These are phyloP conservation scores for Poeciliopsis infans DNA, from an alignment of 2,797 vertebrate genomes.

Conservation along the genomic window DNA sequence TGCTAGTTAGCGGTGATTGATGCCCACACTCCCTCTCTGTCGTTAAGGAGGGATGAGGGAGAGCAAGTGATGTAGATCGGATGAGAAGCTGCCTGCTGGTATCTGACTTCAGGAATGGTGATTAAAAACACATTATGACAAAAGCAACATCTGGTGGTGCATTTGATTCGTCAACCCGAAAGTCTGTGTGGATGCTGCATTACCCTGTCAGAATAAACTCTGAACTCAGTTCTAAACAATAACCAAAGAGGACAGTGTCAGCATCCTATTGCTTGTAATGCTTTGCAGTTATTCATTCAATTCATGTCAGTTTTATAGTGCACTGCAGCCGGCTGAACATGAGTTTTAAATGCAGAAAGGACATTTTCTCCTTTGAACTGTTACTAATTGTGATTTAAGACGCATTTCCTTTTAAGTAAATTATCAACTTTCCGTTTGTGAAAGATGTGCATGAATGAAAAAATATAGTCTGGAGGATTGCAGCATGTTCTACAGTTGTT, in stretches of 20 bases:
- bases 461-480: neutral
- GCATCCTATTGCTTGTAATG: constrained; percentile 24
- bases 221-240: constrained; percentile 34
- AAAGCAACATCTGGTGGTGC: constrained; percentile 78
- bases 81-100: constrained; percentile 72
- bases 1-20: constrained; percentile 81
- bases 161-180: constrained; percentile 59
- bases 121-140: constrained; percentile 86
- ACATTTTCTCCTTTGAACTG: constrained; percentile 9
- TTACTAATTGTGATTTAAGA: neutral
- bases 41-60: constrained; percentile 67
- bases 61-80: constrained; percentile 69
- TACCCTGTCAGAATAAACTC: constrained; percentile 44
- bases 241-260: constrained; percentile 33
- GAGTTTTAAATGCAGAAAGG: neutral
- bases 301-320: constrained; percentile 30
- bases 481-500: neutral
- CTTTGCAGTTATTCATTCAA: constrained; percentile 27
- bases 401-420: constrained; percentile 2
- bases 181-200: constrained; percentile 49
- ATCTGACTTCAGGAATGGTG: constrained; percentile 77
- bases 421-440: neutral
- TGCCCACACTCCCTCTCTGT: constrained; percentile 64
- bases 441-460: neutral
- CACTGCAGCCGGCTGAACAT: constrained; percentile 13